phyloP scores from a whole-genome alignment of 1,140 invertebrate genomes.

The Rhagoletis pomonella region DNA sequence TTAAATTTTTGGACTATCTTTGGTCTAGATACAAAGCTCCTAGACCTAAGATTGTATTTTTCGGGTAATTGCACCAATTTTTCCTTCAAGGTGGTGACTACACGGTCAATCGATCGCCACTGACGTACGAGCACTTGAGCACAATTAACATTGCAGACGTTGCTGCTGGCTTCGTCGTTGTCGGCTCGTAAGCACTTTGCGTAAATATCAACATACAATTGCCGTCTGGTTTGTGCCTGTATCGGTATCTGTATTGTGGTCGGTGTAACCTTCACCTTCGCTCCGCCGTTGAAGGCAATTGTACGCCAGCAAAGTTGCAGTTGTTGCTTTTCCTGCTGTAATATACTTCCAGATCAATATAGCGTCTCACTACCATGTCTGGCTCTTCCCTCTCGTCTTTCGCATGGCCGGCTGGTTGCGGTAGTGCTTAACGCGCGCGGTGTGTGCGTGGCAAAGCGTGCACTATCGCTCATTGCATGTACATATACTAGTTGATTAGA shows the following conservation, averaged over 20 bases:
- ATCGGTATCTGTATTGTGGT: not conserved
- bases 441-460: not conserved
- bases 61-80: too few species aligned
- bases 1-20: too few species aligned
- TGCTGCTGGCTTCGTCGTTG: not conserved
- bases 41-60: too few species aligned
- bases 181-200: not conserved
- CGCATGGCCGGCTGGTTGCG: not conserved
- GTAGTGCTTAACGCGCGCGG: not conserved
- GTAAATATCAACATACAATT: slow-evolving; percentile 32
- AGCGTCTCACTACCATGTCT: not conserved
- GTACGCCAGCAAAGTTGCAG: slow-evolving; percentile 22
- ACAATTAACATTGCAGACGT: not conserved
- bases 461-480: slow-evolving; percentile 11
- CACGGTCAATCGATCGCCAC: slow-evolving; percentile 36
- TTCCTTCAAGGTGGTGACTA: not conserved
- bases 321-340: slow-evolving; percentile 7
- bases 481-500: not conserved
- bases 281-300: not conserved
- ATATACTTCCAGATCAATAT: not conserved
- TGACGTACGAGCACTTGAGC: not conserved
- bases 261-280: slow-evolving; percentile 41
- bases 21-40: too few species aligned
- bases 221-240: not conserved
- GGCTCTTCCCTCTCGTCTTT: not conserved